Conservation (phyloP, 2,113 vertebrate genomes). For the Serinus canaria region DNA sequence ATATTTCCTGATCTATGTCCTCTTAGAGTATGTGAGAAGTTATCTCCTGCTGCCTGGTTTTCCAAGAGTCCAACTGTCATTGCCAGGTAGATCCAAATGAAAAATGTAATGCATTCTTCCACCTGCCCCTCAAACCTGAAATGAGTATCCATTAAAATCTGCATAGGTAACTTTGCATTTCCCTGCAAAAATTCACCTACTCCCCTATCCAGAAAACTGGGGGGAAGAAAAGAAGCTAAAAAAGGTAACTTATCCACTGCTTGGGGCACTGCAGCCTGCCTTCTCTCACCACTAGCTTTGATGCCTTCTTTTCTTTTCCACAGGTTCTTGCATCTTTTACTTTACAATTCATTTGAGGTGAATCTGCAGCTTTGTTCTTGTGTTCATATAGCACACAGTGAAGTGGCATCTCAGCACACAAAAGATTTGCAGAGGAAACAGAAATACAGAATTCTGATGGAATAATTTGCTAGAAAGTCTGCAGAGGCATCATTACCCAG, state of each 20-base stretch:
- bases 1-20: not conserved
- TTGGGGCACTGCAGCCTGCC: not conserved
- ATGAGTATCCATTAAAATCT: not conserved
- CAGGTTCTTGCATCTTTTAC: not conserved
- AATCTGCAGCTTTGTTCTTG: not conserved
- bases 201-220: not conserved
- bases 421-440: not conserved
- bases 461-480: not conserved
- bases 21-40: not conserved
- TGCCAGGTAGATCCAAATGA: not conserved
- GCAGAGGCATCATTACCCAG: not conserved
- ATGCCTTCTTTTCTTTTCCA: not conserved
- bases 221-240: accelerated
- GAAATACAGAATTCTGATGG: not conserved
- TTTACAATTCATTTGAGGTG: not conserved
- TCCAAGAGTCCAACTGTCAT: not conserved
- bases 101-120: not conserved
- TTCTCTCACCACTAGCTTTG: not conserved
- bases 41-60: not conserved
- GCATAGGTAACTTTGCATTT: not conserved
- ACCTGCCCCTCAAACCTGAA: not conserved
- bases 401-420: not conserved
- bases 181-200: not conserved
- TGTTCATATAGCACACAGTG: not conserved
- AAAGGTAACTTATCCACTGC: not conserved